Evolutionary conservation across 2,797 vertebrate species (phyloP).

Genomic region (Amniataba percoides): DNA sequence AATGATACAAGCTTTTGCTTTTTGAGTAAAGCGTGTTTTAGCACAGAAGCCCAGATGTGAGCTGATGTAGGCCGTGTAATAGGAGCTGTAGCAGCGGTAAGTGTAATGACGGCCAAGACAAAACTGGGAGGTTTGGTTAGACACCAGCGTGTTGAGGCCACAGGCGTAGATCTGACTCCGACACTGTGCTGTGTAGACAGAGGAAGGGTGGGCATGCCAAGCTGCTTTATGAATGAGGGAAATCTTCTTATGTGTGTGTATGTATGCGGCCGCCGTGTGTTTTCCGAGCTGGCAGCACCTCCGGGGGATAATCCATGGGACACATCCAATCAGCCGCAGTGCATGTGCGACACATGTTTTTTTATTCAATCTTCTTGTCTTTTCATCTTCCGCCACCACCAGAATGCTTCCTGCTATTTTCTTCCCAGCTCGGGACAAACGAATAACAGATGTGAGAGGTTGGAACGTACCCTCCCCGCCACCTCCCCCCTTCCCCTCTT

Average conservation of each 20-base stretch:
- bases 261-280: conserved; percentile 29
- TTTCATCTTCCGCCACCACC: conserved; percentile 96
- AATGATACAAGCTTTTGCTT: conserved; percentile 60
- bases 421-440: conserved; percentile 96
- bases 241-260: conserved; percentile 47
- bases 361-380: conserved; percentile 90
- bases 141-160: conserved; percentile 59
- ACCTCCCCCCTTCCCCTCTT: conserved; percentile 85
- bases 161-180: conserved; percentile 66
- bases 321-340: conserved; percentile 88
- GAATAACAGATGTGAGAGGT: conserved; percentile 97
- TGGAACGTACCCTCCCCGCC: conserved; percentile 88
- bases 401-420: conserved; percentile 98
- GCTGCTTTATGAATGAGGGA: conserved; percentile 66
- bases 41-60: conserved; percentile 60
- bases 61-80: conserved; percentile 52
- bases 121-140: conserved; percentile 67
- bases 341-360: conserved; percentile 94
- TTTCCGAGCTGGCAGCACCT: conserved; percentile 72
- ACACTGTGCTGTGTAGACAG: conserved; percentile 47
- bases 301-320: conserved; percentile 83
- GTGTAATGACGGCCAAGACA: conserved; percentile 63
- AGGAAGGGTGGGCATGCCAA: conserved; percentile 50
- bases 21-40: conserved; percentile 47
- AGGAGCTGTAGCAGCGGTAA: conserved; percentile 51